Base-by-base conservation (phyloP, 2,113 vertebrate species). In the Pica pica region DNA sequence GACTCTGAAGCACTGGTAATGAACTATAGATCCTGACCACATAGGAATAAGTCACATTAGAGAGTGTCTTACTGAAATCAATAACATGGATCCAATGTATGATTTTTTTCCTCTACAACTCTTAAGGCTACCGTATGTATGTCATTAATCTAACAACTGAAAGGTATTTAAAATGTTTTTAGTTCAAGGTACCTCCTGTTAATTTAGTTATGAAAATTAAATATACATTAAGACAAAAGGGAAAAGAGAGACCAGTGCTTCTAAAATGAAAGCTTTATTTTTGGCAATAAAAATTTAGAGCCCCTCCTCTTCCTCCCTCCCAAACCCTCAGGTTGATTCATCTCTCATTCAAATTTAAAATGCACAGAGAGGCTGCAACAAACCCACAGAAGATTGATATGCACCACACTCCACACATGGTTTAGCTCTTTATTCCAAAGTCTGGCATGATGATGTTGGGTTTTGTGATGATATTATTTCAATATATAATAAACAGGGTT, bases 301-400 rank as follows among this genome's bases (percentile, higher is more conserved):
- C 53, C 70, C 79, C 47, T 65, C 39, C 68, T 41, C 39, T 49
- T 23, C 50, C 87, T 50, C 78, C 60, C 77, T 71, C 71, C 70
- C 42, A 63, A 77, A 53, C 79, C 70, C 88, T 96, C 92, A 95
- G 89, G 93, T 96, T 94, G 88, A 93, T 88, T 97, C 90, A 93
- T 96, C 70, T 92, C 95, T 95, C 94, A 93, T 97, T 96, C 89
- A 95, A 85, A 93, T 96, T 94, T 90, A 96, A 95, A 85, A 93
- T 94, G 91, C 93, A 90, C 75, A 94, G 87, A 95, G 90, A 96
- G 91, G 89, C 93, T 94, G 87, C 89, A 94, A 83, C 89, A 84
- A 94, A 70, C 82, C 86, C 85, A 59, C 89, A 92, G 80, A 95
- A 96, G 89, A 94, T 86, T 96, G 94, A 95, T 93, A 94, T 90